Base-by-base conservation (phyloP, 53 echinoderm and acorn worm species). In the Stichopus horrens region DNA sequence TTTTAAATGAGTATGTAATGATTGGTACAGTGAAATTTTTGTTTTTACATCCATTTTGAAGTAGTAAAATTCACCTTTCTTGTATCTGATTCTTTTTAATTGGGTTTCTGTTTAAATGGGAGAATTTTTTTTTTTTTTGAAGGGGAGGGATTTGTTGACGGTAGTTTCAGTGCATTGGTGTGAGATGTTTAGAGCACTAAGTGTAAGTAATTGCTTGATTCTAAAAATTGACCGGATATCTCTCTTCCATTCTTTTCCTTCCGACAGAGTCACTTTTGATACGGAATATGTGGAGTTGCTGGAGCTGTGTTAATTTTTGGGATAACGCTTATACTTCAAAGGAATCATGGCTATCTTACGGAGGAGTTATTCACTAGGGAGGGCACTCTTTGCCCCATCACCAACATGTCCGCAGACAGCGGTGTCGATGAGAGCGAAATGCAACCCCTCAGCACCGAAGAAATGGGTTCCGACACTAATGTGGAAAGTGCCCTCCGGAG, bases 371-470 rank as follows among this genome's bases (percentile, higher is more conserved):
- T 54, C 58, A n/a, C 22, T 81, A 81, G 18, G 19, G 71, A 71
- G 71, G 71, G 71, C 18, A n/a, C 71, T 71, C 71, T 71, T 71
- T 71, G 71, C 71, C 71, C 71, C 71, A 20, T 71, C 71, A 13
- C 19, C 71, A 71, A 71, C 71, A 96, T 96, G 96, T 96, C 96
- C 54, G 96, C 92, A 53, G 93, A 93, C 86, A 94, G 94, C 83
- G 94, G 92, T 55, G 92, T 94, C 73, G 94, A 96, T 54, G 96
- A 96, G 86, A 89, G 94, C 87, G 96, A 96, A 73, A 96, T 96
- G 96, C 96, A 96, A 83, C 96, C 96, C 55, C 90, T 96, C 54
- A 77, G 83, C 87, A 90, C 88, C 85, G 93, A 91, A 87, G 95
- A 90, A 57, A 89, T 90, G 78, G 90, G 90, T 37, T 92, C 75